Base-by-base conservation (phyloP, 2,888 invertebrate species). In the Liopterus haemorrhoidalis region DNA sequence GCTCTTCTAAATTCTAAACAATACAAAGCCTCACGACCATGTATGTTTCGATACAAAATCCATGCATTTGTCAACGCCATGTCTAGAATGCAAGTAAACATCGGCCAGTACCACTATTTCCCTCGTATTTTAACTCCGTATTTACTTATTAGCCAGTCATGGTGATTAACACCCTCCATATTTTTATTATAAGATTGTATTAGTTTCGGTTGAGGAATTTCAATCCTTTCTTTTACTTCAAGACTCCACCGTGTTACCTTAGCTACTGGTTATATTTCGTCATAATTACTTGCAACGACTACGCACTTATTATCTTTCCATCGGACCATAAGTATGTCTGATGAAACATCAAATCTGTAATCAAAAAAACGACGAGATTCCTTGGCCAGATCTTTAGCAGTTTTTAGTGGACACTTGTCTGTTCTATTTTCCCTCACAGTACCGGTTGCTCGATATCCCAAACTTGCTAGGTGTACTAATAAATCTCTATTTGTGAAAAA, bases 301-400 rank as follows among this genome's bases (percentile, higher is more conserved):
- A 58, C 55, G 20, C 41, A 22, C 36, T 53, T 57, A 19, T 52
- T 55, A 28, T 55, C 55, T 3, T 49, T 25, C 55, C 55, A 57
- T 45, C 50, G 46, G 1, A 55, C 52, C 11, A 46, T 46, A 22
- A 41, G 35, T 11, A 57, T 12, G 24, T 47, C 50, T 33, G 46
- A 46, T 2, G 42, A 28, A 19, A 50, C 48, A 36, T 49, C 49
- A 16, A 31, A 33, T 18, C 31, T 39, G 8, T 49, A 15, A 14
- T 50, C 39, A 47, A 37, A 52, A 30, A 38, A 48, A 4, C 53
- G 51, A 28, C 53, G 38, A 19, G 25, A 3, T 36, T 38, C 35
- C 35, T 42, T 49, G 33, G 41, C 22, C n/a, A 42, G 15, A 21
- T 20, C 12, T 15, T 27, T 39, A 9, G 11, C 11, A 11, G 31